Conservation (phyloP, 2,888 invertebrate genomes). For the Nomada hirtipes region DNA sequence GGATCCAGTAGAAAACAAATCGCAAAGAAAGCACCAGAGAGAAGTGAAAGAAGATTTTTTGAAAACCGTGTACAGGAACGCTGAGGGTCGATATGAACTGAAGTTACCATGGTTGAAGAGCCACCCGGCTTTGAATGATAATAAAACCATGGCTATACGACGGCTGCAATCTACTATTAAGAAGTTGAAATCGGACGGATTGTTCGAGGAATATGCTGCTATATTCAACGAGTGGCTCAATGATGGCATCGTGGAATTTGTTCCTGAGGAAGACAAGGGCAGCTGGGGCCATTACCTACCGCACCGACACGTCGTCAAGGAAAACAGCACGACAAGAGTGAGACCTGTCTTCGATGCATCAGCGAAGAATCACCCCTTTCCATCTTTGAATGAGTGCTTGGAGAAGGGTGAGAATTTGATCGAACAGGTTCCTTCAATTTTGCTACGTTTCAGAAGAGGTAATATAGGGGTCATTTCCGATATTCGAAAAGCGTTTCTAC, state of each 20-base stretch:
- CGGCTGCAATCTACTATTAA: slow-evolving; percentile 64
- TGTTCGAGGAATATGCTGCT: slow-evolving; percentile 63
- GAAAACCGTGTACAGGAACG: slow-evolving; percentile 69
- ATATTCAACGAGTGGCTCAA: slow-evolving; percentile 71
- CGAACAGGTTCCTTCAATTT: slow-evolving; percentile 55
- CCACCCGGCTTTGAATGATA: slow-evolving; percentile 67
- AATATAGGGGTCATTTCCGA: slow-evolving; percentile 59
- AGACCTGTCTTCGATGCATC: slow-evolving; percentile 73
- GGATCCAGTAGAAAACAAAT: slow-evolving; percentile 70
- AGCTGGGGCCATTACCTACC: slow-evolving; percentile 55
- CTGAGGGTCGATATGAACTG: slow-evolving; percentile 75
- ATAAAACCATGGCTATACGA: slow-evolving; percentile 66
- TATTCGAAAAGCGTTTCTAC: slow-evolving; percentile 64
- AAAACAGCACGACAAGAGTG: slow-evolving; percentile 59
- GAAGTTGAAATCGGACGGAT: slow-evolving; percentile 55
- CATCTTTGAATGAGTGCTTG: slow-evolving; percentile 70
- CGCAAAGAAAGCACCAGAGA: slow-evolving; percentile 59
- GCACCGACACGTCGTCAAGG: slow-evolving; percentile 58
- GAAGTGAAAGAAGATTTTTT: slow-evolving; percentile 69
- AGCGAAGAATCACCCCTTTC: slow-evolving; percentile 58
- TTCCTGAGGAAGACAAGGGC: slow-evolving; percentile 52
- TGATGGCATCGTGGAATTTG: slow-evolving; percentile 69
- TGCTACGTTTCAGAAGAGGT: slow-evolving; percentile 57
- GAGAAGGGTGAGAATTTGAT: slow-evolving; percentile 65
- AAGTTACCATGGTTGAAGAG: slow-evolving; percentile 74